Evolutionary conservation across 2,888 invertebrate genomes (phyloP).

Genomic region (Maniola hyperantus): DNA sequence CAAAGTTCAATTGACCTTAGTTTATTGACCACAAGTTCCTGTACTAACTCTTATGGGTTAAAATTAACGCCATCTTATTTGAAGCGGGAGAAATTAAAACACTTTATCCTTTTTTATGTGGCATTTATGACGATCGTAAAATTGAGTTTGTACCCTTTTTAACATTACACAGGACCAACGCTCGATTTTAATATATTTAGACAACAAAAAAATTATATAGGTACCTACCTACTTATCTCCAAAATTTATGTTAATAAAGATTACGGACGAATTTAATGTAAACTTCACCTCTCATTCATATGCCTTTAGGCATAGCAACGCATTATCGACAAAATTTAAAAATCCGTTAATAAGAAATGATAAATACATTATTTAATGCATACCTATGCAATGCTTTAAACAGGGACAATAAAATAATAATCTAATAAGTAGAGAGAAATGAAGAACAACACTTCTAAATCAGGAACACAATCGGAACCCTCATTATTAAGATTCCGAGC

Average conservation of each 20-base stretch:
- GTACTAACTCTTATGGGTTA: slow-evolving; percentile 48
- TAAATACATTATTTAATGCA: no score
- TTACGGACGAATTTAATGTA: slow-evolving; percentile 30
- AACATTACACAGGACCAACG: slow-evolving; percentile 55
- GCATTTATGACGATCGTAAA: slow-evolving; percentile 78
- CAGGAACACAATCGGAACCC: slow-evolving; percentile 23
- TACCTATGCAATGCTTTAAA: no score
- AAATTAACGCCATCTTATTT: slow-evolving; percentile 80
- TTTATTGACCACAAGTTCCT: slow-evolving; percentile 9
- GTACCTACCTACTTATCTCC: slow-evolving; percentile 41
- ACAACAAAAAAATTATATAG: slow-evolving; percentile 38
- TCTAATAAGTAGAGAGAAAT: neutral
- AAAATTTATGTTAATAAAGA: slow-evolving; percentile 30
- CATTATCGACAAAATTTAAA: no score
- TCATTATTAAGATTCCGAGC: slow-evolving; percentile 56
- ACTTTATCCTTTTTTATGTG: slow-evolving; percentile 79
- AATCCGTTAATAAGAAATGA: no score
- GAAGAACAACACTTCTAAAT: slow-evolving; percentile 6
- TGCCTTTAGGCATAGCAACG: no score
- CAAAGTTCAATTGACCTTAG: neutral
- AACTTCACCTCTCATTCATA: no score
- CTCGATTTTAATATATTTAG: slow-evolving; percentile 45
- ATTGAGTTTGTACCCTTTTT: slow-evolving; percentile 66
- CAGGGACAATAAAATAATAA: neutral
- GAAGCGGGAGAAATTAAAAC: slow-evolving; percentile 77